These are phyloP conservation scores for Eilema caniola DNA, from an alignment of 2,888 invertebrate genomes.

Conservation along the genomic window DNA sequence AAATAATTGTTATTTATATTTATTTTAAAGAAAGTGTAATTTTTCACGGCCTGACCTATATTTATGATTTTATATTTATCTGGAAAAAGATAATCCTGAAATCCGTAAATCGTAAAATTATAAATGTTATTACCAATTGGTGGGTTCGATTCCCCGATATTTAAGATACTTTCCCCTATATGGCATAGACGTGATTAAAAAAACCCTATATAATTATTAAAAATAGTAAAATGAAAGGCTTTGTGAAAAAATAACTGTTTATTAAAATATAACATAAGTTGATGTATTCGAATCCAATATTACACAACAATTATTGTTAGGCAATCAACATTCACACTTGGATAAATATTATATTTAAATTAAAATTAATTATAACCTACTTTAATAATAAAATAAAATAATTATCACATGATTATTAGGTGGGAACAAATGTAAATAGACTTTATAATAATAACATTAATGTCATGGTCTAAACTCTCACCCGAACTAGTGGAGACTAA, in stretches of 20 bases:
- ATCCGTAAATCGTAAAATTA: too few relatives aligned
- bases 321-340: slow-evolving; percentile 28
- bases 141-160: too few relatives aligned
- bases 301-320: slow-evolving; percentile 28
- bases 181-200: too few relatives aligned
- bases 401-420: slow-evolving; percentile 61
- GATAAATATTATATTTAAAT: slow-evolving; percentile 19
- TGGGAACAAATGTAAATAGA: slow-evolving; percentile 42
- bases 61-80: too few relatives aligned
- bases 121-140: too few relatives aligned
- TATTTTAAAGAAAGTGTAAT: too few relatives aligned
- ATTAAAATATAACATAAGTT: slow-evolving; percentile 43
- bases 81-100: too few relatives aligned
- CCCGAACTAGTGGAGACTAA: background rate
- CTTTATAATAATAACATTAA: slow-evolving; percentile 6
- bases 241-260: slow-evolving; percentile 39
- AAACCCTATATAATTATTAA: background rate
- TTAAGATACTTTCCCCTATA: too few relatives aligned
- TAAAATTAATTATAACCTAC: slow-evolving; percentile 32
- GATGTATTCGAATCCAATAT: slow-evolving; percentile 26
- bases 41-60: too few relatives aligned
- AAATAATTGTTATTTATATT: too few relatives aligned
- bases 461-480: slow-evolving; percentile 5
- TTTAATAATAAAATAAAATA: slow-evolving; percentile 32
- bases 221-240: slow-evolving; percentile 12